Conservation (phyloP, 2,888 invertebrate species). For the Idaea biselata region DNA sequence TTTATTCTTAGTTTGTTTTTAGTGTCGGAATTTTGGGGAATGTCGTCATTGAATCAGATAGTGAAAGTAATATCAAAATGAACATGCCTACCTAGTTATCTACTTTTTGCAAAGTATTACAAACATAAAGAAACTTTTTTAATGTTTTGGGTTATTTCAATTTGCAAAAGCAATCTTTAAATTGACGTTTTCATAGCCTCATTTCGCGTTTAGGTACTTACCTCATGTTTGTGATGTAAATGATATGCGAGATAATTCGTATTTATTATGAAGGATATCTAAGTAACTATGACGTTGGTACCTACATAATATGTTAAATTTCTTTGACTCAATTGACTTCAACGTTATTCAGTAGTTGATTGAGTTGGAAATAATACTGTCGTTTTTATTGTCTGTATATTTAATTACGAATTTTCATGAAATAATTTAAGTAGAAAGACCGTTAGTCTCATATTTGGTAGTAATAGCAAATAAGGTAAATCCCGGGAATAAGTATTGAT, state of each 20-base stretch:
- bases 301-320: not conserved
- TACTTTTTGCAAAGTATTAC: not conserved
- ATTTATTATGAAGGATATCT: not conserved
- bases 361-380: no score
- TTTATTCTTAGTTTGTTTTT: not conserved
- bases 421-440: no score
- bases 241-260: slow-evolving; percentile 2
- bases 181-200: not conserved
- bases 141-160: not conserved
- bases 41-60: not conserved
- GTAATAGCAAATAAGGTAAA: no score
- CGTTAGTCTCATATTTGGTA: no score
- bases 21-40: not conserved
- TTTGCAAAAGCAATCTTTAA: not conserved
- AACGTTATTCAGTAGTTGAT: not conserved
- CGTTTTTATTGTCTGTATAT: no score
- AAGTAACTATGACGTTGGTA: not conserved
- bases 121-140: not conserved
- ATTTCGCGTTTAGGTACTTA: slow-evolving; percentile 2
- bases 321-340: not conserved
- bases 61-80: not conserved
- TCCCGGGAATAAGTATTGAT: no score
- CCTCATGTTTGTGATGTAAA: not conserved
- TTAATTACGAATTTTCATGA: no score
- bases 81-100: not conserved